Evolutionary conservation across 2,888 invertebrate species (phyloP).

Genomic region (Leucania comma): DNA sequence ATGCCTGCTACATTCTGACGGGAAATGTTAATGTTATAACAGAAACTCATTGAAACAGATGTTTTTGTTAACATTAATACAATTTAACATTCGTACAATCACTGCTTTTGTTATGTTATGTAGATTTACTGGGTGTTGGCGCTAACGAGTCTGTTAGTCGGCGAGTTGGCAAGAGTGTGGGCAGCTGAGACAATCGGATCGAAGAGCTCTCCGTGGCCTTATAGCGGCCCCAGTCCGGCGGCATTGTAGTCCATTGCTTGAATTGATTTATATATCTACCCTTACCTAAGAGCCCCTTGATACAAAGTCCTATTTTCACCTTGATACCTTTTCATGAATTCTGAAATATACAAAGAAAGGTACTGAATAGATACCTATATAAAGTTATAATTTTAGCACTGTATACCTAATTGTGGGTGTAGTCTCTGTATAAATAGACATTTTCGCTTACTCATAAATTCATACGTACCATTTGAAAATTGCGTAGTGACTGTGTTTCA

Average conservation of each 20-base stretch:
- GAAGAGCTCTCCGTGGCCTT: background rate
- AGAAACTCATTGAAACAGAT: conserved; percentile 13
- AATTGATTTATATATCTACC: conserved; percentile 1
- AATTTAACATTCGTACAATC: conserved; percentile 6
- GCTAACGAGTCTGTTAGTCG: background rate
- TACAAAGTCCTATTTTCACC: background rate
- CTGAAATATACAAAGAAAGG: conserved; percentile 1
- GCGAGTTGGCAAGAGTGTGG: conserved; percentile 15
- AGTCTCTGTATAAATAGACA: background rate
- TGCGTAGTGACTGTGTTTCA: background rate
- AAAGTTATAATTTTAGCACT: too few species aligned
- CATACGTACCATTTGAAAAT: conserved; percentile 5
- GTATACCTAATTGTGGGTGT: background rate
- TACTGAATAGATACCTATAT: too few species aligned
- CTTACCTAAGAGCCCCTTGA: background rate
- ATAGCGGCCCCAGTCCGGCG: background rate
- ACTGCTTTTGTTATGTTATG: conserved; percentile 18
- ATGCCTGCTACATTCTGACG: background rate
- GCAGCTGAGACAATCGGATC: conserved; percentile 1
- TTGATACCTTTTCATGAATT: background rate
- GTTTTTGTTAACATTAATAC: conserved; percentile 9
- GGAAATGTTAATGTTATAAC: conserved; percentile 1
- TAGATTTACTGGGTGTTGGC: conserved; percentile 21
- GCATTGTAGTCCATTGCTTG: background rate
- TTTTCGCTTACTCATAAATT: conserved; percentile 7